These are phyloP conservation scores for Heteromormyrus szaboi DNA, from an alignment of 2,797 vertebrate genomes.

Conservation along the genomic window DNA sequence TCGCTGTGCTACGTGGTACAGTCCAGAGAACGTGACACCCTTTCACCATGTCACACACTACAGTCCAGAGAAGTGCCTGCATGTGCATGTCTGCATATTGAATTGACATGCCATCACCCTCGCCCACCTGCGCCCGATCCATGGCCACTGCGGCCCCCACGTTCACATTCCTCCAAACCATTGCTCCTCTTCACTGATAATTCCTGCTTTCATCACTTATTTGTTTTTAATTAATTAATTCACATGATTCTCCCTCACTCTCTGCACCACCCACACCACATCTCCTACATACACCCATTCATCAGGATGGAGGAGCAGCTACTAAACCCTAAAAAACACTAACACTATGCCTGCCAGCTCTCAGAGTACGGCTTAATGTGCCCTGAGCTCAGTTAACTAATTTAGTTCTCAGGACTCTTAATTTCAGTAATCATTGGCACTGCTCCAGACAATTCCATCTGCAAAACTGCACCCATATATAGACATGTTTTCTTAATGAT, in stretches of 20 bases:
- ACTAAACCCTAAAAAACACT: slow-evolving; percentile 34
- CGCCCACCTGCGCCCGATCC: neutral
- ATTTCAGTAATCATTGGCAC: slow-evolving; percentile 35
- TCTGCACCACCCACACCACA: neutral
- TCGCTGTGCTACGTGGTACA: neutral
- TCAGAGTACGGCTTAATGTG: neutral
- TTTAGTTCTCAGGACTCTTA: slow-evolving; percentile 38
- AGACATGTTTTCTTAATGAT: slow-evolving; percentile 28
- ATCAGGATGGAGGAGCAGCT: slow-evolving; percentile 22
- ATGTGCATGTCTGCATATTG: neutral
- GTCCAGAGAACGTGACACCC: neutral
- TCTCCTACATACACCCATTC: slow-evolving; percentile 9
- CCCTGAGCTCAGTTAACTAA: neutral
- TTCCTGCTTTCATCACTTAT: neutral
- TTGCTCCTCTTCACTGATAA: neutral
- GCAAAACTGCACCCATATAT: slow-evolving; percentile 4
- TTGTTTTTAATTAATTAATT: neutral
- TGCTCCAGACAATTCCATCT: slow-evolving; percentile 20
- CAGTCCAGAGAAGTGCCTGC: neutral
- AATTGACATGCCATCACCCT: neutral
- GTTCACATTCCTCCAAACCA: neutral
- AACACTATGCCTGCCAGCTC: neutral
- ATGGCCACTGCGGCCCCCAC: neutral
- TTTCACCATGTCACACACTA: neutral
- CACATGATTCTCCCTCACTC: neutral